Conservation (phyloP, 2,113 vertebrate species). For the Chamaea fasciata region DNA sequence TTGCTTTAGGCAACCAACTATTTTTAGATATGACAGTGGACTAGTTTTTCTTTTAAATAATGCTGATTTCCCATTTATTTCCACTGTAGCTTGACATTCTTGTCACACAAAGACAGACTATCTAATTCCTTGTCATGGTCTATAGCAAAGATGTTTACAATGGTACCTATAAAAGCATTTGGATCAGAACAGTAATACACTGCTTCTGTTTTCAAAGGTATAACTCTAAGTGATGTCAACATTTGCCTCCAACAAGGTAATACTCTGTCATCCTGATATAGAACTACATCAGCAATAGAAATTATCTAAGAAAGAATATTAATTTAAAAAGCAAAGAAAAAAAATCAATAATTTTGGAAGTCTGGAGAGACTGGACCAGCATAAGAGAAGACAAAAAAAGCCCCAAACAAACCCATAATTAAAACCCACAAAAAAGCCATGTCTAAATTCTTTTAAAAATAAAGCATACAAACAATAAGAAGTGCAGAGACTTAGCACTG, state of each 20-base stretch:
- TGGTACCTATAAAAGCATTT: not conserved
- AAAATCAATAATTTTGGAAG: not conserved
- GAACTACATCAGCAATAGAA: not conserved
- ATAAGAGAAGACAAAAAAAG: not conserved
- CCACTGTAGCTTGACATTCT: not conserved
- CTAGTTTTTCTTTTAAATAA: constrained; percentile 12
- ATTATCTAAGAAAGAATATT: not conserved
- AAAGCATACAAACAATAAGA: not conserved
- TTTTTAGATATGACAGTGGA: not conserved
- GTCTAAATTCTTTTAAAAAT: not conserved
- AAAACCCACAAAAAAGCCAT: not conserved
- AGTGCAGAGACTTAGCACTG: not conserved
- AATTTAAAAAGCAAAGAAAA: not conserved
- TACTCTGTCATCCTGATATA: not conserved
- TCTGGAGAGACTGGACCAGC: not conserved
- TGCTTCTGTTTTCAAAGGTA: not conserved
- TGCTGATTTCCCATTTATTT: not conserved
- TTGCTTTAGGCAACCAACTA: not conserved
- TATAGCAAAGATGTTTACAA: not conserved
- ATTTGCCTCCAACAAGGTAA: not conserved
- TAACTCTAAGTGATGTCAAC: not conserved
- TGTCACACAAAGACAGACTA: constrained; percentile 2
- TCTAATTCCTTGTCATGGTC: not conserved
- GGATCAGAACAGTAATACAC: not conserved
- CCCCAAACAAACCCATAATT: not conserved